Base-by-base conservation (phyloP, 2,888 invertebrate species). In the Malacosoma neustria region DNA sequence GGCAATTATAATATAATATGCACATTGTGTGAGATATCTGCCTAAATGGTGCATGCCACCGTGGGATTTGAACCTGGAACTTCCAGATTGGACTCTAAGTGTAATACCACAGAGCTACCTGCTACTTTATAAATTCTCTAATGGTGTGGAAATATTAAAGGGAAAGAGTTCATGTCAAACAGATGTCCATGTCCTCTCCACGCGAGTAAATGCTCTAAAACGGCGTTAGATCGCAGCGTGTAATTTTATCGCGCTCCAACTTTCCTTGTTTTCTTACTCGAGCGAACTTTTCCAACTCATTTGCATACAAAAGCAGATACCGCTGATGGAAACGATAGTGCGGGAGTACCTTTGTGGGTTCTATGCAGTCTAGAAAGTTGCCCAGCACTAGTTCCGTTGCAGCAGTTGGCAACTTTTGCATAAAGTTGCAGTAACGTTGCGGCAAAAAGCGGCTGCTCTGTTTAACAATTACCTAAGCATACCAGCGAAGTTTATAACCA, bases 301-400 rank as follows among this genome's bases (percentile, higher is more conserved):
- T 84, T 84, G 80, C 79, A 84, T 84, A 74, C 73, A 72, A 84
- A 80, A 84, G 84, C 81, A 84, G 85, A 85, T 85, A 85, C 74
- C 66, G 71, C 57, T 71, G 84, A 84, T 84, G 76, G 60, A 72
- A 79, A 79, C 76, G 77, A 40, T 60, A 59, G 54, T 48, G 54
- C 59, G 59, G 54, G 51, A 50, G 69, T 74, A 79, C 84, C 82
- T 84, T 82, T 84, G 82, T 84, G 75, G 74, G 68, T 67, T 63
- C 67, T 65, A 72, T 69, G 64, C 68, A 75, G 81, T 81, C 81
- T 81, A 77, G 59, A 71, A 72, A 72, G 72, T 73, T 70, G 54
- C 51, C 47, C 63, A 68, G 72, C 71, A 59, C 54, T 56, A 64
- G 66, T 71, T 72, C 72, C 70, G 71, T 57, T 63, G 66, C 65